Percentiles rank a stretch among this genome's conserved stretches.
Conservation (phyloP, 2,797 vertebrate species). For the Acropternis orthonyx region DNA sequence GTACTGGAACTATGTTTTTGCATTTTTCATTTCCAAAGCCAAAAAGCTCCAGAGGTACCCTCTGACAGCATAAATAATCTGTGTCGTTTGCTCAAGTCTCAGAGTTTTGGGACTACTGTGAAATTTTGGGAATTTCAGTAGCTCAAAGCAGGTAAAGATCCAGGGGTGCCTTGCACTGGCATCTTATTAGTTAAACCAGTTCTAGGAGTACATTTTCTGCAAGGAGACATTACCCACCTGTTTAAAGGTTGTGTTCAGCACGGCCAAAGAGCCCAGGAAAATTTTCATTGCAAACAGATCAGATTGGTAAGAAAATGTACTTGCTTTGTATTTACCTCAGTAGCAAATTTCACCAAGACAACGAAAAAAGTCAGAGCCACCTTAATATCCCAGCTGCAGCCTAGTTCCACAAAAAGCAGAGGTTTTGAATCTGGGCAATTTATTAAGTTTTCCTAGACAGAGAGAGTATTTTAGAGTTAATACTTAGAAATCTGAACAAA, state of each 20-base stretch:
- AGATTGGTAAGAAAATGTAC: neutral
- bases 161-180: neutral
- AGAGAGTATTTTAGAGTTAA: neutral
- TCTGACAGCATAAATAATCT: neutral
- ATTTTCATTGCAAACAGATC: neutral
- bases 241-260: neutral
- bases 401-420: neutral
- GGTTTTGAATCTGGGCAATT: neutral
- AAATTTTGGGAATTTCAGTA: neutral
- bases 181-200: neutral
- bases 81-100: rapidly evolving
- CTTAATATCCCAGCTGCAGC: neutral
- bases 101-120: neutral
- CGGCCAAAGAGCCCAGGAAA: neutral
- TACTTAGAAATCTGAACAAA: neutral
- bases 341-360: neutral
- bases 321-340: neutral
- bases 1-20: neutral
- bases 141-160: neutral
- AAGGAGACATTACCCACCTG: neutral
- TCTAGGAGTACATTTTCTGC: neutral
- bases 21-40: neutral
- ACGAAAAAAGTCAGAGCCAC: neutral
- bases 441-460: neutral
- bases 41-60: neutral